phyloP scores from a whole-genome alignment of 2,888 invertebrate genomes.

The Onthophagus sagittarius region DNA sequence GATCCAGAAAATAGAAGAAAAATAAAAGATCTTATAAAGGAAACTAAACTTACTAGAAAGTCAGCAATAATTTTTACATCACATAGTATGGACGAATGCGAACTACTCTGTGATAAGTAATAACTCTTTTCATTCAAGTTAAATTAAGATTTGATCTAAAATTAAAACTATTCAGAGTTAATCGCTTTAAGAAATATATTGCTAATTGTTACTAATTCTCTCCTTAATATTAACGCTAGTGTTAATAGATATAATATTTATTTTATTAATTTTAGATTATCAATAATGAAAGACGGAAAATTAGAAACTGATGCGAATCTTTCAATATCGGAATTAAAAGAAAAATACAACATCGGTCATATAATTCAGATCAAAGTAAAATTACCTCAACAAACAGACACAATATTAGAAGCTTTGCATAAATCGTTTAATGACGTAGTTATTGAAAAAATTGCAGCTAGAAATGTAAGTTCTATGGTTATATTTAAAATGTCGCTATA shows the following conservation, averaged over 20 bases:
- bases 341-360: neutral
- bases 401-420: too few species aligned
- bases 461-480: neutral
- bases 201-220: too few species aligned
- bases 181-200: too few species aligned
- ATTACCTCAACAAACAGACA: neutral
- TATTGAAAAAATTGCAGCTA: neutral
- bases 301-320: neutral
- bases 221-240: too few species aligned
- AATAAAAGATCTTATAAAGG: slow-evolving; percentile 41
- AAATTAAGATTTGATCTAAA: too few species aligned
- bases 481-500: too few species aligned
- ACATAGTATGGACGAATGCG: slow-evolving; percentile 85
- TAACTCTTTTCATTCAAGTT: too few species aligned
- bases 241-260: neutral
- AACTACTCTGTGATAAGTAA: slow-evolving; percentile 62
- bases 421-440: too few species aligned
- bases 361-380: neutral
- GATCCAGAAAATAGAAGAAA: slow-evolving; percentile 58
- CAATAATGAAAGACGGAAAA: neutral
- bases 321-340: neutral
- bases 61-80: slow-evolving; percentile 74
- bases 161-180: too few species aligned
- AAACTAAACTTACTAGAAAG: slow-evolving; percentile 31
- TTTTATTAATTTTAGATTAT: neutral